Evolutionary conservation across 2,888 invertebrate genomes (phyloP), one percentile per base, ranked within the genome.

Genomic region (Drosophila anomelani): DNA sequence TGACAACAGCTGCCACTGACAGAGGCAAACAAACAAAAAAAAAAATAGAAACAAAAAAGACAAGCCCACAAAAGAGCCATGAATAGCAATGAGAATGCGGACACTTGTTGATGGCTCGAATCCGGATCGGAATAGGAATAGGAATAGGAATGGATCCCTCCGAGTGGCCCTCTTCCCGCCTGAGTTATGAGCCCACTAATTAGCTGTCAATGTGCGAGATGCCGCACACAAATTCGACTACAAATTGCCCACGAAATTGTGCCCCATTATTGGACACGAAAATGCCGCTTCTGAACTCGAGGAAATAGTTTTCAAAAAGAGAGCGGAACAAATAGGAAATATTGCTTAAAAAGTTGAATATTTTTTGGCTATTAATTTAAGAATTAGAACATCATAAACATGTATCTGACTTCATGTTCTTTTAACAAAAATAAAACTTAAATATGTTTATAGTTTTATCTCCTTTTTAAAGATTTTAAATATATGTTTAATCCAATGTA

Each of bases 121-220:
- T 66, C 64, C 51, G 51, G 20, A 53, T 53, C 51, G 15, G 51
- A 36, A 34, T 51, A 3, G 51, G 51, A 51, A 51, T 51, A 20
- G 20, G 51, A 34, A 51, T 51, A 51, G 23, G 51, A 23, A 53
- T 53, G 51, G 36, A 36, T 53, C 20, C 51, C 36, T 53, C 34
- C 8, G 15, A 53, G 15, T 23, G 34, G 51, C 51, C 51, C 51
- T 62, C 49, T 39, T 55, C 57, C 67, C 60, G 70, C 54, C 78
- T 91, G 80, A 91, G 78, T 91, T 90, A 91, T 91, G 81, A 73
- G 62, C 79, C 81, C 86, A 91, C 91, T 91, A 90, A 91, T 91
- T 90, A 91, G 78, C 80, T 86, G 88, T 86, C 90, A 91, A 91
- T 90, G 90, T 83, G 85, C 80, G 80, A 79, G 78, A 78, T 78